Conservation (phyloP, 2,797 vertebrate species). For the Urophycis tenuis region DNA sequence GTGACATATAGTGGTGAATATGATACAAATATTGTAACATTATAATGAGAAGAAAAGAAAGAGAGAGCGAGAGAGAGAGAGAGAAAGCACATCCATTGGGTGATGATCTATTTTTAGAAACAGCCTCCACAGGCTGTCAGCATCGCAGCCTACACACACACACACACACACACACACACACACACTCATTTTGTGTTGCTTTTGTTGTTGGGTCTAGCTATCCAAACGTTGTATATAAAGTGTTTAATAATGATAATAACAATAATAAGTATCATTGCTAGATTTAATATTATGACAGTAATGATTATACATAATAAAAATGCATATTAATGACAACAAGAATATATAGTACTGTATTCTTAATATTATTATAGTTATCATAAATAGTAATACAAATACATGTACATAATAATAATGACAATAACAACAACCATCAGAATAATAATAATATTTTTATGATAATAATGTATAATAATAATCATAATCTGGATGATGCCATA, state of each 20-base stretch:
- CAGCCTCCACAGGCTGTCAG: constrained; percentile 3
- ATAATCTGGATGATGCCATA: too few species aligned
- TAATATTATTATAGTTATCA: not conserved
- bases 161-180: not conserved
- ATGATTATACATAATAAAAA: not conserved
- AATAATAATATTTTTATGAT: not conserved
- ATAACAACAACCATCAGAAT: not conserved
- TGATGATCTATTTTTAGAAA: constrained; percentile 5
- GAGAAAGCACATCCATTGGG: not conserved
- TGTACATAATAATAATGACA: not conserved
- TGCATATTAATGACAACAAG: not conserved
- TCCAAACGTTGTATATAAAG: too few species aligned
- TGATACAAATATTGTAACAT: not conserved
- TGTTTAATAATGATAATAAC: not conserved
- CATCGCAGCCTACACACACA: not conserved
- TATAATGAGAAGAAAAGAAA: not conserved
- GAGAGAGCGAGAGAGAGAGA: not conserved
- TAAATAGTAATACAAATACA: not conserved
- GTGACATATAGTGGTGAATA: too few species aligned
- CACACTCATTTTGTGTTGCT: too few species aligned
- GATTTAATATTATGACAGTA: not conserved
- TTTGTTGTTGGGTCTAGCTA: too few species aligned
- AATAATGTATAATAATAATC: not conserved
- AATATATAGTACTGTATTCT: not conserved
- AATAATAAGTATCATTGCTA: too few species aligned